These are phyloP conservation scores for Diphyllodes magnificus DNA, from an alignment of 2,113 vertebrate genomes.

Conservation along the genomic window DNA sequence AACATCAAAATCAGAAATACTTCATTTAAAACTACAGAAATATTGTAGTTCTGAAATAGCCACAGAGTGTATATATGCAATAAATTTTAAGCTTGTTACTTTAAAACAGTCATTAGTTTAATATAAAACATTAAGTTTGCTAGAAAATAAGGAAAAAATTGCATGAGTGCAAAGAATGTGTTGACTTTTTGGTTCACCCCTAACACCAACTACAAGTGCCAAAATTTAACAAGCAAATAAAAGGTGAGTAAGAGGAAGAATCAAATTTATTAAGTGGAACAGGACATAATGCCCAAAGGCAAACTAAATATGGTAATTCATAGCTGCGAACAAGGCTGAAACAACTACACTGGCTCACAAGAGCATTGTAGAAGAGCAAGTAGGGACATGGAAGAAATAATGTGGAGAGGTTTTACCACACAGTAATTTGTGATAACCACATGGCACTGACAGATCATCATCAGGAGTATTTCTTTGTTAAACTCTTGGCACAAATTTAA, in stretches of 20 bases:
- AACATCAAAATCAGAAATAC: background rate
- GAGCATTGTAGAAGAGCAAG: background rate
- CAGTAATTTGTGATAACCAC: background rate
- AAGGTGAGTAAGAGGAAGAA: background rate
- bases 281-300: constrained; percentile 11
- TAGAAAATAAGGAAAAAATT: background rate
- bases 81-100: background rate
- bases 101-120: background rate
- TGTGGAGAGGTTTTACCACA: background rate
- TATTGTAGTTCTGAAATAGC: background rate
- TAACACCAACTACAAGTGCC: background rate
- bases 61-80: background rate
- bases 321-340: background rate
- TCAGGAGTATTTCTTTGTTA: background rate
- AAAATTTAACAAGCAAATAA: constrained; percentile 32
- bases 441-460: background rate
- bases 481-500: background rate
- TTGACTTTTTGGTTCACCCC: background rate
- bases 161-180: background rate
- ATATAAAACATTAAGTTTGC: background rate
- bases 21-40: background rate
- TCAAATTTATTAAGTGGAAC: constrained; percentile 36
- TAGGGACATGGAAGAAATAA: background rate
- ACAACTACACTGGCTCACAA: background rate
- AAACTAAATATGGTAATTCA: constrained; percentile 26